Conservation (phyloP, 1,140 invertebrate species). For the Trichonephila inaurata region DNA sequence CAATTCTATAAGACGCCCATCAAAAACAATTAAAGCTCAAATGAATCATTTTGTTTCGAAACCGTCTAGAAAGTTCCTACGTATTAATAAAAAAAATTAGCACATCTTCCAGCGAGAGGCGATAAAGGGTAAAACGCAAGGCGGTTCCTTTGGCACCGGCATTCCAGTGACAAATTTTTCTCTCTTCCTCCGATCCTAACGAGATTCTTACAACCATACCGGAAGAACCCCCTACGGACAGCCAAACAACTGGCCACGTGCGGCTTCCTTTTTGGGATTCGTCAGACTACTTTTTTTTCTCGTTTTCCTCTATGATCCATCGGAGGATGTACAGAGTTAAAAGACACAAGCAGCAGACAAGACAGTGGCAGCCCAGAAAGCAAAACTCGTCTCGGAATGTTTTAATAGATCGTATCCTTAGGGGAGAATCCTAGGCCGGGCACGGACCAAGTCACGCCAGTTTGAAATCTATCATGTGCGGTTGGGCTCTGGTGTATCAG, state of each 20-base stretch:
- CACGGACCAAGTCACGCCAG: conserved; percentile 19
- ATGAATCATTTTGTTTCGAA: too few relatives aligned
- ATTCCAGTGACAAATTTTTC: conserved; percentile 2
- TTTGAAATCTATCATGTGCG: conserved; percentile 47
- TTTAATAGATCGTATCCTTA: conserved; percentile 54
- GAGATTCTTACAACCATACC: neutral
- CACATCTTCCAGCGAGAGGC: too few relatives aligned
- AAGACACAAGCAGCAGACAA: neutral
- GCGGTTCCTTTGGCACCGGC: neutral
- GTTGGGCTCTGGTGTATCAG: neutral
- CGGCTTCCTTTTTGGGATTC: neutral
- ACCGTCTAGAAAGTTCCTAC: too few relatives aligned
- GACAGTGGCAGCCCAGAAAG: neutral
- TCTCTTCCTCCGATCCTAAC: neutral
- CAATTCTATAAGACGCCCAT: too few relatives aligned
- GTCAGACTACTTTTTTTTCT: neutral
- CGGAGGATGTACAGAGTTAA: neutral
- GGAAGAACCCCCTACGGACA: conserved; percentile 54
- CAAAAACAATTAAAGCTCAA: too few relatives aligned
- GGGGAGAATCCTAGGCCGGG: neutral
- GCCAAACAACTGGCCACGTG: conserved; percentile 21
- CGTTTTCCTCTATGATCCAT: neutral
- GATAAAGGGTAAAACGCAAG: too few relatives aligned
- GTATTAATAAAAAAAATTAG: too few relatives aligned
- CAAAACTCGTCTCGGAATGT: conserved; percentile 61